Evolutionary conservation across 2,888 invertebrate genomes (phyloP).

Genomic region (Gordius sp.): DNA sequence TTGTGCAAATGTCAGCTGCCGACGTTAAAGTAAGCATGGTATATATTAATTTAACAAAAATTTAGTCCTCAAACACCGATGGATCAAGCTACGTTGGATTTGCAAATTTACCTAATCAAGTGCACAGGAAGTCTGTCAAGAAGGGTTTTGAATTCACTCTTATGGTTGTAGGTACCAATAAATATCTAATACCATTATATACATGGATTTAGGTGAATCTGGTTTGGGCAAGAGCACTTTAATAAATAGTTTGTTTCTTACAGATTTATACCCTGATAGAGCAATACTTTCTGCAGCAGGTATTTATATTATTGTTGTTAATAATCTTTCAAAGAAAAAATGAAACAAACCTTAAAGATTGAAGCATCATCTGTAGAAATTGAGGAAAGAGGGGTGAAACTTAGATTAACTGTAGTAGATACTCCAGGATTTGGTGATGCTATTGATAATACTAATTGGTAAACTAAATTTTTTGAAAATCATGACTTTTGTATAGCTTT

Average conservation of each 20-base stretch:
- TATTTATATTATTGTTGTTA: conserved; percentile 27
- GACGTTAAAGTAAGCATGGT: too few species aligned
- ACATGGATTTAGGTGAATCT: conserved; percentile 37
- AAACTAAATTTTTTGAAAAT: conserved; percentile 18
- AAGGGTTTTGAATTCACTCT: conserved; percentile 88
- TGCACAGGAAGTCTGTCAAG: conserved; percentile 81
- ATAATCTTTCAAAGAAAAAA: conserved; percentile 35
- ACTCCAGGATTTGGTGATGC: conserved; percentile 87
- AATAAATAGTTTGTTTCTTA: conserved; percentile 71
- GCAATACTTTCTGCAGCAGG: conserved; percentile 60
- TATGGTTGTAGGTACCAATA: conserved; percentile 52
- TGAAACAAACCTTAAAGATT: conserved; percentile 61
- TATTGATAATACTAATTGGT: conserved; percentile 58
- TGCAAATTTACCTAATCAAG: conserved; percentile 81
- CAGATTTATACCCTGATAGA: conserved; percentile 74
- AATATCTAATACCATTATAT: conserved; percentile 4
- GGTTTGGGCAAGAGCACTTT: conserved; percentile 80
- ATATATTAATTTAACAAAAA: too few species aligned
- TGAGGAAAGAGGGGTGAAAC: conserved; percentile 72
- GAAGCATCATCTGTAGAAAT: conserved; percentile 87
- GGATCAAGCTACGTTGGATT: conserved; percentile 41
- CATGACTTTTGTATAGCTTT: conserved; percentile 40
- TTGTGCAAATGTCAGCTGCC: too few species aligned
- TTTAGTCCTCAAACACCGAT: too few species aligned
- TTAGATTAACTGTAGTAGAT: conserved; percentile 65